Evolutionary conservation across 2,113 vertebrate genomes (phyloP).

Genomic region (Andinoacara biseriatus): DNA sequence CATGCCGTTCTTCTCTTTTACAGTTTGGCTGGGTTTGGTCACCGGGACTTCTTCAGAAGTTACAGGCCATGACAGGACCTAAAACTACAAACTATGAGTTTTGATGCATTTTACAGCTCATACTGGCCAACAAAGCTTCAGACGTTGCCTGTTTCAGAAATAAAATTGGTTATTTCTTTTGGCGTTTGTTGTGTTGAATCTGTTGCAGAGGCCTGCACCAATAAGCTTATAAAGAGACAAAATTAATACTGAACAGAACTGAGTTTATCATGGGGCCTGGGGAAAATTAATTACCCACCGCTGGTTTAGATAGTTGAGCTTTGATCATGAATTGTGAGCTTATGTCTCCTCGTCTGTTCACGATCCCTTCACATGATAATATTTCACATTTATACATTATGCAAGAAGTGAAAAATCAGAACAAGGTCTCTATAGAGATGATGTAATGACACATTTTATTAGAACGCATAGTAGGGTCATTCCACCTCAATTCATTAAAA

Average conservation of each 20-base stretch:
- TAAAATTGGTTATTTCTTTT: neutral
- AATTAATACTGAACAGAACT: neutral
- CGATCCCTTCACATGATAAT: too few species aligned
- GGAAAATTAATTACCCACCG: too few species aligned
- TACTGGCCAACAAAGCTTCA: neutral
- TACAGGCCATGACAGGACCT: slow-evolving; percentile 57
- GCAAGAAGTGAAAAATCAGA: too few species aligned
- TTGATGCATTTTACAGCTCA: neutral
- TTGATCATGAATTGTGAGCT: too few species aligned
- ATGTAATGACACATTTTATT: too few species aligned
- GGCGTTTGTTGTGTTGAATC: neutral
- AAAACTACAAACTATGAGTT: slow-evolving; percentile 1
- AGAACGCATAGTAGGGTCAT: too few species aligned
- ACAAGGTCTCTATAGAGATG: too few species aligned
- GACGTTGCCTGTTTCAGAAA: neutral
- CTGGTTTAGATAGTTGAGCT: too few species aligned
- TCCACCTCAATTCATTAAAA: too few species aligned
- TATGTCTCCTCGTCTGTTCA: too few species aligned
- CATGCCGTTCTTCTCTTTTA: slow-evolving; percentile 42
- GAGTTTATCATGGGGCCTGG: too few species aligned
- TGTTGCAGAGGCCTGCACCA: neutral
- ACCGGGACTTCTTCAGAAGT: neutral
- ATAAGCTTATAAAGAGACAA: neutral
- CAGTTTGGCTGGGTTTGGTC: slow-evolving; percentile 19
- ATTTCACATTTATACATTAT: too few species aligned